Conservation (phyloP, 2,888 invertebrate genomes). For the Tanaodytes sp. region DNA sequence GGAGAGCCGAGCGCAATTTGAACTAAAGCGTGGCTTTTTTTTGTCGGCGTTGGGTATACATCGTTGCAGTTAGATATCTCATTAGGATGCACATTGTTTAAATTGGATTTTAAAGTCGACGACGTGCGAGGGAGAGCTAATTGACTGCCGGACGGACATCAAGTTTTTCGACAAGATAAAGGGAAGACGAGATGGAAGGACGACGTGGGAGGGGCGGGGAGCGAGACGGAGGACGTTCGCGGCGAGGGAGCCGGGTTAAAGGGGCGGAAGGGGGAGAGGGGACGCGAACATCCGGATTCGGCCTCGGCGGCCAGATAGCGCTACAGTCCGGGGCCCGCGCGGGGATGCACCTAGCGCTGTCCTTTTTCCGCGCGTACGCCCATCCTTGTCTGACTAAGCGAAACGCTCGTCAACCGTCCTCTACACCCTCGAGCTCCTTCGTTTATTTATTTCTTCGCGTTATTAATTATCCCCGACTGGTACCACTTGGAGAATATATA, state of each 20-base stretch:
- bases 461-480: constrained; percentile 52
- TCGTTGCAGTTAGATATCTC: constrained; percentile 53
- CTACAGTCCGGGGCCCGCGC: constrained; percentile 22
- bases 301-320: constrained; percentile 32
- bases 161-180: constrained; percentile 57
- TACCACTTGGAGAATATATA: constrained; percentile 40
- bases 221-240: constrained; percentile 9
- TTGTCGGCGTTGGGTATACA: constrained; percentile 22
- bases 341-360: constrained; percentile 17
- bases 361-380: constrained; percentile 8
- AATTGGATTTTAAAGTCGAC: constrained; percentile 55
- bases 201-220: constrained; percentile 32
- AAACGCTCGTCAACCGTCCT: constrained; percentile 42
- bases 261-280: constrained; percentile 9
- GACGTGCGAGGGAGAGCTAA: constrained; percentile 55
- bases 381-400: no score
- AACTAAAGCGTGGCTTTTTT: constrained; percentile 32
- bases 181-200: constrained; percentile 46
- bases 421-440: constrained; percentile 42
- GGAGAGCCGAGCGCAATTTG: constrained; percentile 31
- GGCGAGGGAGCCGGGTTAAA: neutral
- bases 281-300: constrained; percentile 51
- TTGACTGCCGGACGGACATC: constrained; percentile 55
- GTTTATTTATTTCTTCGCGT: constrained; percentile 51
- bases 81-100: constrained; percentile 57